A percentile compares a stretch with the other conserved stretches of the same genome.
Evolutionary conservation across 1,140 invertebrate species (phyloP).

Genomic region (Microplitis mediator): DNA sequence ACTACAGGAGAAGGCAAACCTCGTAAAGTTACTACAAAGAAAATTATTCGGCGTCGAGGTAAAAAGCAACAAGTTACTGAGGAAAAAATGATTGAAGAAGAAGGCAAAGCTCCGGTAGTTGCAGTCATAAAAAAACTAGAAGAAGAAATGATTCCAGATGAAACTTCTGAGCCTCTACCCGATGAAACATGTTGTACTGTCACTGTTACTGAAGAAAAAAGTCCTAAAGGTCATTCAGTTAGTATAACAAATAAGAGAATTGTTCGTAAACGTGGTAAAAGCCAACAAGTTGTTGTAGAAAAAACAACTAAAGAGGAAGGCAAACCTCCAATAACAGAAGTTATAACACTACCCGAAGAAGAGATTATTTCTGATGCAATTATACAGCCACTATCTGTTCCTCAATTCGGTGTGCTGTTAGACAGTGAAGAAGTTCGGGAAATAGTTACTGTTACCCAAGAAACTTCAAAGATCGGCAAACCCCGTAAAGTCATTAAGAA

Average conservation of each 20-base stretch:
- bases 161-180: constrained; percentile 38
- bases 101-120: constrained; percentile 28
- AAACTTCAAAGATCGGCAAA: constrained; percentile 51
- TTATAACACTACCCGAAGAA: constrained; percentile 40
- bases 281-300: constrained; percentile 44
- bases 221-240: constrained; percentile 40
- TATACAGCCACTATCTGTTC: constrained; percentile 1
- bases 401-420: constrained; percentile 4
- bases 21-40: constrained; percentile 42
- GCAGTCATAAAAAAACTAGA: constrained; percentile 24
- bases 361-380: constrained; percentile 37
- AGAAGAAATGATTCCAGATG: constrained; percentile 29
- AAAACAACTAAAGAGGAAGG: constrained; percentile 55
- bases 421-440: constrained; percentile 53
- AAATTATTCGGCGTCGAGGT: constrained; percentile 32
- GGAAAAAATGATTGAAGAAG: constrained; percentile 26
- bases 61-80: constrained; percentile 31
- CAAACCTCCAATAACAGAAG: constrained; percentile 50
- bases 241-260: constrained; percentile 32
- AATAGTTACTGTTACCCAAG: constrained; percentile 57
- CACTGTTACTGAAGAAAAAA: constrained; percentile 31
- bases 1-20: constrained; percentile 49
- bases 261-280: constrained; percentile 42
- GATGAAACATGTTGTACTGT: constrained; percentile 27
- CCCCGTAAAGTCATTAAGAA: constrained; percentile 50